phyloP scores from a whole-genome alignment of 2,888 invertebrate species.

The Troides aeacus region DNA sequence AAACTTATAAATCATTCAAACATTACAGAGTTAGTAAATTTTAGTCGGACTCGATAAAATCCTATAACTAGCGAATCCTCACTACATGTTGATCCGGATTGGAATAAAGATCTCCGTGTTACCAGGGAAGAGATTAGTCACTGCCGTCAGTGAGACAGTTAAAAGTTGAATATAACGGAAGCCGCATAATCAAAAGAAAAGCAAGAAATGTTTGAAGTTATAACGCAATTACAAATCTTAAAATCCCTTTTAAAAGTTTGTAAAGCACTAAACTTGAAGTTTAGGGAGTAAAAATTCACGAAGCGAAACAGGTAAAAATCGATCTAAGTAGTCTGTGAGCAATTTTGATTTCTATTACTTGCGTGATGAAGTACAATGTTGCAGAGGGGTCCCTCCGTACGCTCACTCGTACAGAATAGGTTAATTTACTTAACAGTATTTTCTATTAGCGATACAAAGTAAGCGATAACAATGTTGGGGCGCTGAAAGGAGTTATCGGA shows the following conservation, averaged over 20 bases:
- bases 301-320: slow-evolving; percentile 24
- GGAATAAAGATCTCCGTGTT: too few relatives aligned
- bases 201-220: background rate
- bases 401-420: slow-evolving; percentile 23
- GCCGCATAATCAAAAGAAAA: background rate
- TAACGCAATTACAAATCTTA: background rate
- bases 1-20: too few relatives aligned
- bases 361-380: slow-evolving; percentile 3
- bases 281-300: slow-evolving; percentile 17
- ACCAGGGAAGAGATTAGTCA: too few relatives aligned
- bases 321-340: background rate
- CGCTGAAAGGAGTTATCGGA: slow-evolving; percentile 36
- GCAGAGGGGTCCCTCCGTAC: background rate
- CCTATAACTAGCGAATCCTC: too few relatives aligned
- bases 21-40: too few relatives aligned
- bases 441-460: slow-evolving; percentile 38
- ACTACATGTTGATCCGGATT: too few relatives aligned
- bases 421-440: slow-evolving; percentile 35
- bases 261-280: slow-evolving; percentile 14
- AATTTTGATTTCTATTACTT: slow-evolving; percentile 7
- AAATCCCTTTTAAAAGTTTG: slow-evolving; percentile 1
- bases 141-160: too few relatives aligned
- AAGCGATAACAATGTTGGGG: slow-evolving; percentile 36
- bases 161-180: background rate
- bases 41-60: too few relatives aligned